A percentile compares a stretch with the other conserved stretches of the same genome.
phyloP scores from a whole-genome alignment of 2,888 invertebrate species.

The Pseudococcus longispinus region DNA sequence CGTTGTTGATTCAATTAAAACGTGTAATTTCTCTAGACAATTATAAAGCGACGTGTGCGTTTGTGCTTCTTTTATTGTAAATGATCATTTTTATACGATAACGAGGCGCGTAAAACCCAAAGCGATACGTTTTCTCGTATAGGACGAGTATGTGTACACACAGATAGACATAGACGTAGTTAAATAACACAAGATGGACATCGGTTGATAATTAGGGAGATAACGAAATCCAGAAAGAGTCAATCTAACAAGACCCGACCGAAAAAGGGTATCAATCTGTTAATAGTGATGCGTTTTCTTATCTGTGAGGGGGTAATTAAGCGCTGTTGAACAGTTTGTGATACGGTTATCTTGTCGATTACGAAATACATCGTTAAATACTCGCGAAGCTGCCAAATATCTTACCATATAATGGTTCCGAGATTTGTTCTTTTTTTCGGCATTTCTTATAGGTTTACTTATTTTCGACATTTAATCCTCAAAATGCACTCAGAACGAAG shows the following conservation, averaged over 20 bases:
- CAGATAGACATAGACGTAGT: background rate
- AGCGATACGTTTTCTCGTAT: background rate
- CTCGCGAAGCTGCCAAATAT: background rate
- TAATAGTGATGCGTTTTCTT: background rate
- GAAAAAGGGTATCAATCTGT: background rate
- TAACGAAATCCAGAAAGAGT: background rate
- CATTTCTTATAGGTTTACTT: background rate
- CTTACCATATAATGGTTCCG: no score
- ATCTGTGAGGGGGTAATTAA: background rate
- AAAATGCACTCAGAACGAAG: background rate
- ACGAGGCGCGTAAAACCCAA: background rate
- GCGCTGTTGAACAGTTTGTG: background rate
- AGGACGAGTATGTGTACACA: background rate
- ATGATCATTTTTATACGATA: background rate
- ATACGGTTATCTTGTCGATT: background rate
- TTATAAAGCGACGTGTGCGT: background rate
- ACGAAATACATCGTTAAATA: background rate
- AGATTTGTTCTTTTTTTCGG: background rate
- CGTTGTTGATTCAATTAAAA: constrained; percentile 22
- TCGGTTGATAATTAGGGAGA: background rate
- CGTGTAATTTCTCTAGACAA: background rate
- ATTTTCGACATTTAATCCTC: background rate
- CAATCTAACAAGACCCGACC: background rate
- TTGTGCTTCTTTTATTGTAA: background rate
- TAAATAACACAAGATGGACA: background rate